Conservation (phyloP, 2,888 invertebrate genomes). For the Thalpophila matura region DNA sequence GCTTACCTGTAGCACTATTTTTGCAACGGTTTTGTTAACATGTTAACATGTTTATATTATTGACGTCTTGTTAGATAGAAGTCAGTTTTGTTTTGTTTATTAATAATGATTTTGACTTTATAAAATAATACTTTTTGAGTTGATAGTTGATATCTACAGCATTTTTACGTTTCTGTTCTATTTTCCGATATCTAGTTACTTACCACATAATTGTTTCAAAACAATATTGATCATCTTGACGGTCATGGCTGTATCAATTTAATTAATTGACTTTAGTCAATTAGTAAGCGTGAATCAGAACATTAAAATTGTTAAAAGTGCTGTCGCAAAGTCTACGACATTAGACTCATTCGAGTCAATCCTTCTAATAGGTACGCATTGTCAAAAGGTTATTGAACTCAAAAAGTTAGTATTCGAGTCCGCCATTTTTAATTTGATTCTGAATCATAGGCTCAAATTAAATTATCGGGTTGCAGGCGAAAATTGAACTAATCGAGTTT, state of each 20-base stretch:
- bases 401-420: conserved; percentile 27
- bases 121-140: too few species aligned
- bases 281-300: background rate
- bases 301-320: conserved; percentile 14
- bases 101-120: too few species aligned
- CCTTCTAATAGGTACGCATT: conserved; percentile 31
- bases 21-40: background rate
- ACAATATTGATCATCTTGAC: too few species aligned
- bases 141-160: too few species aligned
- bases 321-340: too few species aligned
- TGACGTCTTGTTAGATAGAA: too few species aligned
- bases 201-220: too few species aligned
- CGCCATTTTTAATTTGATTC: conserved; percentile 53
- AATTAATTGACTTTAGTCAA: too few species aligned
- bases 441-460: conserved; percentile 42
- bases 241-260: too few species aligned
- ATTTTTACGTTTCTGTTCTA: too few species aligned
- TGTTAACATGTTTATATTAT: background rate
- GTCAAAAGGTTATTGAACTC: conserved; percentile 51
- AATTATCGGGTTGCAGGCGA: conserved; percentile 39
- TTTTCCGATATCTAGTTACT: too few species aligned
- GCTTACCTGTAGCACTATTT: conserved; percentile 8
- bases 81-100: too few species aligned
- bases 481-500: conserved; percentile 42
- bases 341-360: conserved; percentile 29